A percentile compares a stretch with the other conserved stretches of the same genome.
phyloP scores from a whole-genome alignment of 2,113 vertebrate genomes.

The Odobenus rosmarus region DNA sequence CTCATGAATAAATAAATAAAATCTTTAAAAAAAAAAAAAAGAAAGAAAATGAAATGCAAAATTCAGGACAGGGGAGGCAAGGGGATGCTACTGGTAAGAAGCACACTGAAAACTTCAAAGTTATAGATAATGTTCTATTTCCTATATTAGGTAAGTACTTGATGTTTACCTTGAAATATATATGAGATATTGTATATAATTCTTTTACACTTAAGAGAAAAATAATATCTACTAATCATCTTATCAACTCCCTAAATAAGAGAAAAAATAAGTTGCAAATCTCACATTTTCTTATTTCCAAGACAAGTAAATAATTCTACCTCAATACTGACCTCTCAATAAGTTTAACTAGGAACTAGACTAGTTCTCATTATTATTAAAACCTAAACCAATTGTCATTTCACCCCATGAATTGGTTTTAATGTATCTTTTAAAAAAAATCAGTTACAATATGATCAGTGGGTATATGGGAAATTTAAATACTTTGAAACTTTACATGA shows the following conservation, averaged over 20 bases:
- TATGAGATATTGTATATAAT: neutral
- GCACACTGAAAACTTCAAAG: neutral
- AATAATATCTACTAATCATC: neutral
- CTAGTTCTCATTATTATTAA: neutral
- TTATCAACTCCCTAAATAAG: neutral
- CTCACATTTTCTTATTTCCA: constrained; percentile 27
- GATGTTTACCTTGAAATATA: neutral
- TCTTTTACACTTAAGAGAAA: neutral
- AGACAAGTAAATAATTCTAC: neutral
- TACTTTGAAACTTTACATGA: neutral
- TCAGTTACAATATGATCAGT: neutral
- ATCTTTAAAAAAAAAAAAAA: too few relatives aligned
- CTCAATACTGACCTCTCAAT: neutral
- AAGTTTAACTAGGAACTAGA: neutral
- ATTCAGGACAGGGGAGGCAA: neutral
- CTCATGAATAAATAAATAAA: too few relatives aligned
- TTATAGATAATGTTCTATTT: neutral
- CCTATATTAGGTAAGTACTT: neutral
- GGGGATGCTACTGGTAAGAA: neutral
- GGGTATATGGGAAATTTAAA: neutral
- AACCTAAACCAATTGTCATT: neutral
- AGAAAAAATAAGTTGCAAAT: neutral
- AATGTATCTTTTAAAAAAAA: neutral
- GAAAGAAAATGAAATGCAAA: neutral
- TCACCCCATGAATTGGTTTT: neutral